These are phyloP conservation scores for Hycleus phaleratus DNA, from an alignment of 1,140 invertebrate species.

Conservation along the genomic window DNA sequence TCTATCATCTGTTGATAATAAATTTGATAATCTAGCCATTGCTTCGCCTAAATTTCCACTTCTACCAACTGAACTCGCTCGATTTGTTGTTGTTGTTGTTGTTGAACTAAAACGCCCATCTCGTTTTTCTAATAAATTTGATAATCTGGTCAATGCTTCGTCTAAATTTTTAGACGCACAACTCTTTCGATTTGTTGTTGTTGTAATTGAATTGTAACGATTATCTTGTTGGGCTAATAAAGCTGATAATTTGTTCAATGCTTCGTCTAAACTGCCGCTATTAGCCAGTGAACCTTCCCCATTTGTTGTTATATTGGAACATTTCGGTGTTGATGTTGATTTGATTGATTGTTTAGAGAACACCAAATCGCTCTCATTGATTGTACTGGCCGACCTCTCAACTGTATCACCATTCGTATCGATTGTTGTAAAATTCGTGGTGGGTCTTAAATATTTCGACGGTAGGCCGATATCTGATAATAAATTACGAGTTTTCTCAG, in stretches of 20 bases:
- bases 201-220: background rate
- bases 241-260: conserved; percentile 17
- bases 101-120: no score
- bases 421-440: background rate
- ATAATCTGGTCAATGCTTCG: background rate
- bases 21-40: conserved; percentile 17
- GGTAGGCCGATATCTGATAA: conserved; percentile 13
- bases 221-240: conserved; percentile 7
- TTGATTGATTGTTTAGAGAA: conserved; percentile 16
- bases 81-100: no score
- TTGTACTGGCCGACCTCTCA: conserved; percentile 18
- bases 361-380: conserved; percentile 30
- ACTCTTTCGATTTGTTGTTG: no score
- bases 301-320: conserved; percentile 24
- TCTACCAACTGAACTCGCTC: no score
- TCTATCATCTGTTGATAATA: conserved; percentile 3
- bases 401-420: conserved; percentile 1
- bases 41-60: conserved; percentile 2
- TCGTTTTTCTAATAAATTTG: no score
- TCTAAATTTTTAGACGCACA: background rate
- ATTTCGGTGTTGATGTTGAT: conserved; percentile 21
- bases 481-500: no score
- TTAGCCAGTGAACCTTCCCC: conserved; percentile 7
- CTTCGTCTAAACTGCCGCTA: conserved; percentile 1
- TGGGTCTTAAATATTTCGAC: conserved; percentile 18